Conservation (phyloP, 30 jellyfish, hydroid and myxozoan species). For the Turritopsis dohrnii region DNA sequence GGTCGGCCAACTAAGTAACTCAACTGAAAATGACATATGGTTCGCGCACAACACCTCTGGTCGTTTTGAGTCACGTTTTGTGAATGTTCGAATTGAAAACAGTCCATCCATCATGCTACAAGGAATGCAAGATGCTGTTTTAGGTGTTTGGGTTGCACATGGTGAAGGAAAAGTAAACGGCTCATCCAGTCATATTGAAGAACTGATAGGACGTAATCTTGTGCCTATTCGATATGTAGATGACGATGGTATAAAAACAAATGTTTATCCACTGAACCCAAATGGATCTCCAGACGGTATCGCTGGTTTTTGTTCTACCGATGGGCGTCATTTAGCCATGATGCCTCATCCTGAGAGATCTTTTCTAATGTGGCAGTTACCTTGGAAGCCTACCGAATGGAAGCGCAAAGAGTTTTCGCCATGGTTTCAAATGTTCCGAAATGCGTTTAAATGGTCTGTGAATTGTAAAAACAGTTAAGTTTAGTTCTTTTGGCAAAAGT, state of each 20-base stretch:
- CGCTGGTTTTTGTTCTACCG: conserved; percentile 76
- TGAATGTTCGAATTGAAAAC: conserved; percentile 48
- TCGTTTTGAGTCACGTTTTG: conserved; percentile 75
- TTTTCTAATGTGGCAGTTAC: conserved; percentile 64
- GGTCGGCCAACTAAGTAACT: conserved; percentile 51
- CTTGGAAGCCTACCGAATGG: conserved; percentile 82
- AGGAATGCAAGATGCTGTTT: conserved; percentile 67
- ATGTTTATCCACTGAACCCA: conserved; percentile 62
- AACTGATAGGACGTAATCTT: conserved; percentile 12
- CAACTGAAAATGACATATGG: conserved; percentile 40
- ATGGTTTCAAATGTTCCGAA: conserved; percentile 83
- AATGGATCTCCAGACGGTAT: conserved; percentile 83
- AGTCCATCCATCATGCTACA: conserved; percentile 68
- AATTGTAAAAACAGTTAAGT: background rate
- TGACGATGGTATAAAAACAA: conserved; percentile 55
- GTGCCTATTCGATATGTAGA: conserved; percentile 67
- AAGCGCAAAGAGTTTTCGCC: conserved; percentile 38
- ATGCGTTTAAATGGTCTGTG: conserved; percentile 76
- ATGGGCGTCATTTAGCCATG: conserved; percentile 90
- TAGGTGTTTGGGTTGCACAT: conserved; percentile 86
- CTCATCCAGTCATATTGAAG: conserved; percentile 12
- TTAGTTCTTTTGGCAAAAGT: background rate
- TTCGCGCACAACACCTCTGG: conserved; percentile 74
- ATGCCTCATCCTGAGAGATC: conserved; percentile 97
- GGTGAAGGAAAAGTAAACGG: conserved; percentile 80